Evolutionary conservation across 2,113 vertebrate genomes (phyloP), one percentile per base, ranked within the genome.

Genomic region (Neogale vison): DNA sequence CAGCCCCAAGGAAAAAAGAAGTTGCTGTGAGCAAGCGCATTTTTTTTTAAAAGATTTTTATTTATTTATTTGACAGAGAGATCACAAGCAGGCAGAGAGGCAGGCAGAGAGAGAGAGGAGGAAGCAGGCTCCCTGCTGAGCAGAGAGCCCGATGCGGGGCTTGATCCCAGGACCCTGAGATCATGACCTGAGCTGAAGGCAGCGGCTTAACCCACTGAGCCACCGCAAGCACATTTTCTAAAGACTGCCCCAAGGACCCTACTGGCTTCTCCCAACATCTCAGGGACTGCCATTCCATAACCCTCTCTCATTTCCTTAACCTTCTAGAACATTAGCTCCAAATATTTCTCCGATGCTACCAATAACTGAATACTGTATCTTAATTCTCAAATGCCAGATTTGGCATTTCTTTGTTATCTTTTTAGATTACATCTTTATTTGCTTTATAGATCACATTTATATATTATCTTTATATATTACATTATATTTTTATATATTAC

Each of bases 381-480:
- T 93, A 82, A 85, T 13, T 80, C 29, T 71, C 39, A 84, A 85
- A 50, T 83, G n/a, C 90, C 36, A 90, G 65, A 93, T 95, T 96
- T 95, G 34, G 1, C 65, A 96, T 72, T 36, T 97, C 67, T 87
- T 97, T 26, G 88, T 97, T 97, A 81, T 57, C n/a, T 87, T 97
- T 96, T 86, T 10, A 90, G 79, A 59, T 47, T 50, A 74, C 3
- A 83, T 24, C 26, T 76, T 29, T 77, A 77, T 77, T 77, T 29
- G 15, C 72, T 76, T 76, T 76, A 29, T 76, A 29, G 42, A 29
- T 45, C 24, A 45, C 13, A 76, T 15, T 14, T 45, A 14, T 76
- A 45, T 76, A 76, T 47, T 74, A 45, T 76, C 39, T 29, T 29
- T 29, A 47, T 47, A 29, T 31, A 31, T 29, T 47, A 47, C 1